A percentile compares a stretch with the other conserved stretches of the same genome.
Conservation (phyloP, 1,140 invertebrate species). For the Andricus grossulariae region DNA sequence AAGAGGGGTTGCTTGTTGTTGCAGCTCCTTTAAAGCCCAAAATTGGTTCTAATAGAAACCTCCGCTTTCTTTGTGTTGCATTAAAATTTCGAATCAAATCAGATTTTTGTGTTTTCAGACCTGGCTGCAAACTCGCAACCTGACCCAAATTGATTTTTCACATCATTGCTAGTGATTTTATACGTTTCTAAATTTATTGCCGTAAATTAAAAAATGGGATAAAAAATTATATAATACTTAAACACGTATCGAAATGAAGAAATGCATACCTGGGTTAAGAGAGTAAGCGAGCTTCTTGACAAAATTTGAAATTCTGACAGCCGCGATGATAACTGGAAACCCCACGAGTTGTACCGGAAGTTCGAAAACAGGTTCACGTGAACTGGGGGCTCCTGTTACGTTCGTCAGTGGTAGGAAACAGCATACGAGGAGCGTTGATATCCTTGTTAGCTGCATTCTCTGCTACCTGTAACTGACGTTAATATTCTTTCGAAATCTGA, state of each 20-base stretch:
- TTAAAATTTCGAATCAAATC: no score
- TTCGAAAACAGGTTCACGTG: conserved; percentile 82
- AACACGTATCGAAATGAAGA: conserved; percentile 34
- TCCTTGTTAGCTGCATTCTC: conserved; percentile 58
- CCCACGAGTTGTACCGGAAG: conserved; percentile 88
- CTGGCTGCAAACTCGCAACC: no score
- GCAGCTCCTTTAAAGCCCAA: no score
- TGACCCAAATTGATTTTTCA: no score
- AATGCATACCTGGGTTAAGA: conserved; percentile 86
- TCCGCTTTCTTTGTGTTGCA: no score
- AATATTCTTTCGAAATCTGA: background rate
- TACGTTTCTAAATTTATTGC: no score
- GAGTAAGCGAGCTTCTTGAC: conserved; percentile 89
- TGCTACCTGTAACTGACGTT: conserved; percentile 33
- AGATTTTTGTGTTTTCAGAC: no score
- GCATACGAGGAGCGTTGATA: conserved; percentile 51
- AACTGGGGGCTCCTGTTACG: conserved; percentile 63
- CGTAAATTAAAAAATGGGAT: background rate
- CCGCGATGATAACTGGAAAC: conserved; percentile 88
- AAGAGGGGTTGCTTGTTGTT: no score
- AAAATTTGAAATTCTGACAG: conserved; percentile 88
- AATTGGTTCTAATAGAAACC: no score
- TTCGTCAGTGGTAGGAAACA: conserved; percentile 62
- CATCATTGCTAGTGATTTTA: no score
- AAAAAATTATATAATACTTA: no score